These are phyloP conservation scores for Atta cephalotes DNA, from an alignment of 1,140 invertebrate species.

Conservation along the genomic window DNA sequence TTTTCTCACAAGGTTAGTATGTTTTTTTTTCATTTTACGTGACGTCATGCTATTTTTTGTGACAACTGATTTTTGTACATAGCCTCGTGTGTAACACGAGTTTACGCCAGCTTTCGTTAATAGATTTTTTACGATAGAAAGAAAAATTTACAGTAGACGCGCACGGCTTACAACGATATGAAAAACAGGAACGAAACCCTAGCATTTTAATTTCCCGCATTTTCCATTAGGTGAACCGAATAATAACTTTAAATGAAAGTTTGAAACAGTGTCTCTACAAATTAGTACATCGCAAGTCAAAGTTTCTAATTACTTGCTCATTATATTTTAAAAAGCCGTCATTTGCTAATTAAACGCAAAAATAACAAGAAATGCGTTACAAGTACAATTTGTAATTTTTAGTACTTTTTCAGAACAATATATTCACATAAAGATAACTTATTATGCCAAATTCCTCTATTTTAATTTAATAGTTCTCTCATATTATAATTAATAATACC, in stretches of 20 bases:
- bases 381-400: conserved; percentile 5
- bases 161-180: conserved; percentile 64
- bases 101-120: conserved; percentile 49
- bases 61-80: conserved; percentile 47
- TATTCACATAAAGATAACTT: background rate
- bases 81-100: conserved; percentile 30
- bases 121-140: conserved; percentile 11
- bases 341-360: background rate
- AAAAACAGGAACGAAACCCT: conserved; percentile 63
- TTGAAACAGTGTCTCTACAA: conserved; percentile 8
- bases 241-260: conserved; percentile 22
- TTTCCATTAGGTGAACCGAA: background rate
- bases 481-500: background rate
- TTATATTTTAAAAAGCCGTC: conserved; percentile 9
- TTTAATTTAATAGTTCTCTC: conserved; percentile 8
- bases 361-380: conserved; percentile 1
- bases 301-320: background rate
- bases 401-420: background rate
- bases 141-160: conserved; percentile 34
- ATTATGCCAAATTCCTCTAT: background rate
- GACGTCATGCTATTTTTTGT: conserved; percentile 67
- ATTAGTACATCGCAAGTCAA: background rate
- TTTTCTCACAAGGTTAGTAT: conserved; percentile 82
- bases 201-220: conserved; percentile 18
- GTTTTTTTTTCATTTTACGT: conserved; percentile 72